phyloP scores from a whole-genome alignment of 2,888 invertebrate genomes.

The Tinea trinotella region DNA sequence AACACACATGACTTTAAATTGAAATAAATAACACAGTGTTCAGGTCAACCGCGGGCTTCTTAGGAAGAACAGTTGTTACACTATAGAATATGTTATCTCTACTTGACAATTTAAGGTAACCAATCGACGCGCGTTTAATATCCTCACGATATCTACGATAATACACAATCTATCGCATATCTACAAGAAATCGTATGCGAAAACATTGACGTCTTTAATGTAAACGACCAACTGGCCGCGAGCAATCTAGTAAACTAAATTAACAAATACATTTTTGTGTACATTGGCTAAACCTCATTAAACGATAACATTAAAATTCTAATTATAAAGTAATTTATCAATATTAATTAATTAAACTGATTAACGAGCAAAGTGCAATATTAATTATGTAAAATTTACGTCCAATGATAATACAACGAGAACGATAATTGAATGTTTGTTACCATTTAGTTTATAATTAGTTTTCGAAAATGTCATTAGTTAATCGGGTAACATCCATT shows the following conservation, averaged over 20 bases:
- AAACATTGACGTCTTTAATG: background rate
- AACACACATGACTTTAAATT: background rate
- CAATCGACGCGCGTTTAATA: constrained; percentile 1
- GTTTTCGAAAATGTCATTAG: no score
- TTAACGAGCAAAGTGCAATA: background rate
- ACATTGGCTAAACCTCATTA: constrained; percentile 10
- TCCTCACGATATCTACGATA: constrained; percentile 22
- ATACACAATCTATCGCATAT: constrained; percentile 19
- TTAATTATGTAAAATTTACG: background rate
- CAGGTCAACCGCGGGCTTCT: background rate
- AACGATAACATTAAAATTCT: background rate
- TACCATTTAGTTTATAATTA: no score
- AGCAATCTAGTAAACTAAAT: background rate
- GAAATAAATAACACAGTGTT: background rate
- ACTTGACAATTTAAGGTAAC: constrained; percentile 9
- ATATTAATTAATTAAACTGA: background rate
- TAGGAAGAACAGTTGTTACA: background rate
- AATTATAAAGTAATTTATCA: background rate
- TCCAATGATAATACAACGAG: no score
- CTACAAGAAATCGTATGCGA: background rate
- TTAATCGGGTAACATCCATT: no score
- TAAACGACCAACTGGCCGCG: background rate
- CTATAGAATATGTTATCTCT: constrained; percentile 37
- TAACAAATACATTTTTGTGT: background rate
- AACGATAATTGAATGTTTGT: no score